Base-by-base conservation (phyloP, 2,113 vertebrate species). In the Spilogale gracilis region DNA sequence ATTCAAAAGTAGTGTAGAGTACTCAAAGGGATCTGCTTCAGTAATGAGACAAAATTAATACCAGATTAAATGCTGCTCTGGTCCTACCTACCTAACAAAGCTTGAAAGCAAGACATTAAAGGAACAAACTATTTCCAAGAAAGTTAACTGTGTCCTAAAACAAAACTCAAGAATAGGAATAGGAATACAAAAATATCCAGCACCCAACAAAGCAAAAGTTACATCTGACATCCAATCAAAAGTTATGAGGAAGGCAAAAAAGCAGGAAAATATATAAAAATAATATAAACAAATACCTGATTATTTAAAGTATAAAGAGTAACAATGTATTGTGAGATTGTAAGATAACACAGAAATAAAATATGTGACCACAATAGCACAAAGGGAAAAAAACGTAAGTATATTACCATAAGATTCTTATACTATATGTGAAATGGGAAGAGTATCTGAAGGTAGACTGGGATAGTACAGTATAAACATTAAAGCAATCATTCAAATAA, bases 401-500 rank as follows among this genome's bases (percentile, higher is more conserved):
- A 45, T 45, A 58, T 25, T 89, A 45, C 30, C 58, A 6, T 21
- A 74, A 74, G 38, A 89, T 56, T 74, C 52, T 43, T 89, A 89
- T 16, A 43, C 32, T 38, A 12, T n/a, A 25, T 45, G 52, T 32
- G 38, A 89, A 89, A 45, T 74, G 38, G 38, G 25, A 76, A 76
- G 60, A 89, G 17, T 76, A 48, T 56, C 48, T 76, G 71, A 89
- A 76, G 54, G 38, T 16, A 89, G 54, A 32, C 25, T 32, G 18
- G 58, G 18, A 76, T 23, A 89, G 16, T 48, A 61, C 27, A 48
- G 25, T 60, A 79, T 79, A 63, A 91, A 78, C 13, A 63, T 21
- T 91, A 91, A 78, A 79, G 48, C 32, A 65, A 90, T 63, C 12
- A 90, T 80, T 80, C 43, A 76, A 76, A 89, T 60, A 60, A 86